Evolutionary conservation across 92 coral and sea anemone species (phyloP).

Genomic region (Nematostella vectensis): DNA sequence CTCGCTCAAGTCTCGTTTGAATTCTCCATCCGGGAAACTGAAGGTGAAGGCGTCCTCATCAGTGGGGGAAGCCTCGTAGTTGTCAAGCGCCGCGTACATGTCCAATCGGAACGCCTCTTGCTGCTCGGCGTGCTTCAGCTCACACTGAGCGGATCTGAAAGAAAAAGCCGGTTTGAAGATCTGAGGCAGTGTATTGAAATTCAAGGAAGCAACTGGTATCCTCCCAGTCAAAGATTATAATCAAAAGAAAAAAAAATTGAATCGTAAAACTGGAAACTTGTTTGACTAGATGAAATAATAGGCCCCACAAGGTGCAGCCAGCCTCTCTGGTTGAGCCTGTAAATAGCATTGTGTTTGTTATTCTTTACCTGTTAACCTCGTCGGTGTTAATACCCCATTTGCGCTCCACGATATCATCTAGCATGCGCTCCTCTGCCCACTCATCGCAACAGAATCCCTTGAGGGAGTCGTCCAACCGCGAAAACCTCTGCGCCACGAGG

Average conservation of each 20-base stretch:
- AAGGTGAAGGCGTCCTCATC: slow-evolving; percentile 41
- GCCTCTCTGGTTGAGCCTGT: no score
- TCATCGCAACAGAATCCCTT: slow-evolving; percentile 76
- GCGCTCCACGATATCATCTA: slow-evolving; percentile 72
- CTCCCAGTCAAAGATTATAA: no score
- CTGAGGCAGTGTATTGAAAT: no score
- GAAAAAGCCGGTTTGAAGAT: no score
- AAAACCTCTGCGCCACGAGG: slow-evolving; percentile 44
- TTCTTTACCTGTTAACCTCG: slow-evolving; percentile 54
- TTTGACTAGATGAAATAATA: no score
- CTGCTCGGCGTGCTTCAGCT: slow-evolving; percentile 54
- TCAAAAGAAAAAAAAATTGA: no score
- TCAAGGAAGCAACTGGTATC: no score
- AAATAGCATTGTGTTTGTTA: no score
- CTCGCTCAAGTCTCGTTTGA: background rate
- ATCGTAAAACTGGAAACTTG: no score
- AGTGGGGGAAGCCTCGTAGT: slow-evolving; percentile 40
- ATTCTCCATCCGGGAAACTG: slow-evolving; percentile 45
- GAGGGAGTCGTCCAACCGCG: slow-evolving; percentile 63
- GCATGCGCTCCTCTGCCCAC: slow-evolving; percentile 77
- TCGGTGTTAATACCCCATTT: slow-evolving; percentile 68
- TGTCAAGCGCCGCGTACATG: slow-evolving; percentile 76
- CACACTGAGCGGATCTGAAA: slow-evolving; percentile 54
- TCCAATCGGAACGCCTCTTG: slow-evolving; percentile 56
- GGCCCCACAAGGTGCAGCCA: no score